Conservation (phyloP, 2,888 invertebrate species). For the Mongoloraphidia duomilia region DNA sequence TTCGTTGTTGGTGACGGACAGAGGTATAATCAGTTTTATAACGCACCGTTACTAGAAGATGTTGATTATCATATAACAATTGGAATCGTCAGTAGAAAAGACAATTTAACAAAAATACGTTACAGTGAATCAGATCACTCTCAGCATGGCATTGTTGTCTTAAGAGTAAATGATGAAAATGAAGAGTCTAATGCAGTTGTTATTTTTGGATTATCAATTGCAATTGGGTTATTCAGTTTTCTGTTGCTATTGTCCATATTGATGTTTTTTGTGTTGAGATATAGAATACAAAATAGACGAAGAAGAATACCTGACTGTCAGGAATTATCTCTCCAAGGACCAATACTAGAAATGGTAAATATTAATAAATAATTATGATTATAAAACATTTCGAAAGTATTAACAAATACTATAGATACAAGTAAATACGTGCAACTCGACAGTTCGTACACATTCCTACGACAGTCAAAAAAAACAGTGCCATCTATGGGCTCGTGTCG, state of each 20-base stretch:
- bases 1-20: constrained; percentile 67
- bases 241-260: constrained; percentile 49
- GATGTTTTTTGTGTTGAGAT: constrained; percentile 44
- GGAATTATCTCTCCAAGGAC: constrained; percentile 61
- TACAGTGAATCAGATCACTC: constrained; percentile 43
- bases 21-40: constrained; percentile 59
- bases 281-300: constrained; percentile 30
- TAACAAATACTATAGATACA: no score
- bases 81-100: constrained; percentile 54
- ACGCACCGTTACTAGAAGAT: constrained; percentile 52
- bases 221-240: constrained; percentile 53
- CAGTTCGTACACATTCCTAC: no score
- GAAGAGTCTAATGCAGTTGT: constrained; percentile 31
- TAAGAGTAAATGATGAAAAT: constrained; percentile 33
- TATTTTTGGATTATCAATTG: constrained; percentile 35
- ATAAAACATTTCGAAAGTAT: no score
- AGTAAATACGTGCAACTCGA: no score
- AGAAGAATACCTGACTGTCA: constrained; percentile 42
- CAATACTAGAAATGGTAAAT: constrained; percentile 54
- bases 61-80: constrained; percentile 51
- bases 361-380: background rate
- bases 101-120: constrained; percentile 46
- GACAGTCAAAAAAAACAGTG: no score
- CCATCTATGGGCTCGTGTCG: no score
- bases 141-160: constrained; percentile 33